Evolutionary conservation across 30 jellyfish, hydroid and myxozoan species (phyloP).

Genomic region (Chironex yamaguchii): DNA sequence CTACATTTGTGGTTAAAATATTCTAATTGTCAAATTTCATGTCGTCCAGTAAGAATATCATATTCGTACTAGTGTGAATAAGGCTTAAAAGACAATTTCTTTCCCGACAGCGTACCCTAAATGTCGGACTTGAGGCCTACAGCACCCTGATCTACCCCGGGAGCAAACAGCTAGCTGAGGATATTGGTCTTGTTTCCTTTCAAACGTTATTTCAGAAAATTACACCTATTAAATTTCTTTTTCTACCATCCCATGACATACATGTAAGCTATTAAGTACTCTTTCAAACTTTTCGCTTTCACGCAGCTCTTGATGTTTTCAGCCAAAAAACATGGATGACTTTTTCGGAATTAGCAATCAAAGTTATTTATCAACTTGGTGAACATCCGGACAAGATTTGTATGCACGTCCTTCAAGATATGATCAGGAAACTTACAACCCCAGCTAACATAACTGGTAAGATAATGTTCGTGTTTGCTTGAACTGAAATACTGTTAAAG

Average conservation of each 20-base stretch:
- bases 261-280: not conserved
- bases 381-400: conserved; percentile 90
- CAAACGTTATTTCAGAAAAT: no score
- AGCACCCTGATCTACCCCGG: no score
- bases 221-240: no score
- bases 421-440: conserved; percentile 56
- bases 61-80: no score
- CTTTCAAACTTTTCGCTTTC: not conserved
- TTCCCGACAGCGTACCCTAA: no score
- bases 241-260: not conserved
- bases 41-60: no score
- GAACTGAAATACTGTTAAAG: not conserved
- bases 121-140: no score
- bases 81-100: no score
- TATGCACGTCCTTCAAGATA: conserved; percentile 54
- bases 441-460: not conserved
- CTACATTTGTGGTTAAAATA: no score
- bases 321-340: conserved; percentile 77
- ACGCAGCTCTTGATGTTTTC: conserved; percentile 36
- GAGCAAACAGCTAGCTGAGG: no score
- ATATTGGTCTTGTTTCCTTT: no score
- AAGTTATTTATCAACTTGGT: conserved; percentile 78
- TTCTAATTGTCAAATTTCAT: no score
- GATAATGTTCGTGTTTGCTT: not conserved
- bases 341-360: conserved; percentile 77